Conservation (phyloP, 1,140 invertebrate genomes). For the Rhizoglyphus robini region DNA sequence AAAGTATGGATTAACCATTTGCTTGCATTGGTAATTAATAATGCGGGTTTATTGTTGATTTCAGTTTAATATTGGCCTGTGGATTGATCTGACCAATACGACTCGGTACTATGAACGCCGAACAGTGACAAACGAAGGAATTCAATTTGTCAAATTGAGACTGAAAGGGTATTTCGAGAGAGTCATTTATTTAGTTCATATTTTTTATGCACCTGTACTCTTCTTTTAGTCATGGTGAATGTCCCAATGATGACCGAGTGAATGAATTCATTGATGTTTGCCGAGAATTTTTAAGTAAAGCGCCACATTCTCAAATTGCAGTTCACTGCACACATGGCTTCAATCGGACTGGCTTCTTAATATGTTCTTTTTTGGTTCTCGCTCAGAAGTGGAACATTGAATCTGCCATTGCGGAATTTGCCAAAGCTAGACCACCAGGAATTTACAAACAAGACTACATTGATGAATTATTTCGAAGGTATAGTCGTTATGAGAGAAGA, state of each 20-base stretch:
- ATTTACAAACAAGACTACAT: slow-evolving; percentile 58
- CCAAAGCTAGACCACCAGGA: slow-evolving; percentile 42
- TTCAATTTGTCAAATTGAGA: slow-evolving; percentile 68
- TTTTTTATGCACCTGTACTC: background rate
- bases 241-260: slow-evolving; percentile 31
- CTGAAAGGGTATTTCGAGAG: slow-evolving; percentile 39
- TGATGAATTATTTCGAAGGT: slow-evolving; percentile 46
- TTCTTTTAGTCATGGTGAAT: slow-evolving; percentile 32
- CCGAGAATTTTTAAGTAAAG: slow-evolving; percentile 27
- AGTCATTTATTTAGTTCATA: slow-evolving; percentile 21
- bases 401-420: slow-evolving; percentile 61
- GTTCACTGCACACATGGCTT: slow-evolving; percentile 99
- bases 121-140: slow-evolving; percentile 46
- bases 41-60: background rate
- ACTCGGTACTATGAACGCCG: slow-evolving; percentile 71
- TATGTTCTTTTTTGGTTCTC: slow-evolving; percentile 77
- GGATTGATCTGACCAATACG: slow-evolving; percentile 94
- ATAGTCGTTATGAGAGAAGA: slow-evolving; percentile 51
- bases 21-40: background rate
- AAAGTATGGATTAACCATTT: slow-evolving; percentile 41
- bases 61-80: slow-evolving; percentile 71
- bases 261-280: slow-evolving; percentile 31
- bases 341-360: slow-evolving; percentile 88
- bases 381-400: slow-evolving; percentile 52
- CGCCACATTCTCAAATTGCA: slow-evolving; percentile 31